A percentile compares a stretch with the other conserved stretches of the same genome.
phyloP scores from a whole-genome alignment of 2,797 vertebrate species.

The Streptopelia turtur region DNA sequence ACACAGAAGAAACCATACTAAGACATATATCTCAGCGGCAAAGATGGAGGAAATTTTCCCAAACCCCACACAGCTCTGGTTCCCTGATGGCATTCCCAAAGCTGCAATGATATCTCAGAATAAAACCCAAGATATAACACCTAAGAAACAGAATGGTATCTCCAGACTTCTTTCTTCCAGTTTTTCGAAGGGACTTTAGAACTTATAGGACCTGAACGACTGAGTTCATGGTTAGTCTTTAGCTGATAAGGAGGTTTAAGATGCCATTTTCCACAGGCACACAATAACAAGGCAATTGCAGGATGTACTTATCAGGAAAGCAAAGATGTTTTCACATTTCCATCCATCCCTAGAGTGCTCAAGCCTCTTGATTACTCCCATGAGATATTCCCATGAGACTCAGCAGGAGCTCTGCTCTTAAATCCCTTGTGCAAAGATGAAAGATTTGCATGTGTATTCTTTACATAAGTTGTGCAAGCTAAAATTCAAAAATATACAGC shows the following conservation, averaged over 20 bases:
- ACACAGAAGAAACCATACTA: neutral
- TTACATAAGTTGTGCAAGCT: neutral
- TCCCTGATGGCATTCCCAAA: neutral
- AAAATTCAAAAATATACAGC: conserved; percentile 13
- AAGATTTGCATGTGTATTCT: neutral
- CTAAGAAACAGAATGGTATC: neutral
- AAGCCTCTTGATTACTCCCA: neutral
- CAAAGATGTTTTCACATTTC: conserved; percentile 7
- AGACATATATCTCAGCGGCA: neutral
- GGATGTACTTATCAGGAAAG: neutral
- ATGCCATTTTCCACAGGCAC: neutral
- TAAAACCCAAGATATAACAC: neutral
- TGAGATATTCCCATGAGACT: neutral
- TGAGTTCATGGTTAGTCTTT: neutral
- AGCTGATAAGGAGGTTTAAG: neutral
- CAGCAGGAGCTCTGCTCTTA: neutral
- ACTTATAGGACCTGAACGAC: neutral
- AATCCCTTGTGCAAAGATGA: neutral
- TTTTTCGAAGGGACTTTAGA: neutral
- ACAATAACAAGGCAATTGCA: neutral
- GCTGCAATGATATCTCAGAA: neutral
- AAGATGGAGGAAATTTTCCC: neutral
- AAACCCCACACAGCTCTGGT: neutral
- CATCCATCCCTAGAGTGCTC: neutral
- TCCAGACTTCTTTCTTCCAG: neutral